phyloP scores from a whole-genome alignment of 2,888 invertebrate species.

The Hydraecia micacea region DNA sequence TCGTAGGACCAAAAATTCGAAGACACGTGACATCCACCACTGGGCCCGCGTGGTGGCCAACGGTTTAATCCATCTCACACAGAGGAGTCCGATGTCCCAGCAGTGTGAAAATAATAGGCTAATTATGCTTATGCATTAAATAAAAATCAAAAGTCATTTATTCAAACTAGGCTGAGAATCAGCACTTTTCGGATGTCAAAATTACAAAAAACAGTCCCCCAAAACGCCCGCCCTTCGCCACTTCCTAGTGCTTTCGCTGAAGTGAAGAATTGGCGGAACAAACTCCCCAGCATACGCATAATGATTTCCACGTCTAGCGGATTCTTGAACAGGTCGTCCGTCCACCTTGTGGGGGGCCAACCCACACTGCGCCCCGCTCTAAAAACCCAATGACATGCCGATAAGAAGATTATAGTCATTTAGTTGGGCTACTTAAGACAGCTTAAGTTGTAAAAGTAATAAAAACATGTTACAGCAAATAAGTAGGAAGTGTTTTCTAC shows the following conservation, averaged over 20 bases:
- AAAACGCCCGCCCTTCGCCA: no score
- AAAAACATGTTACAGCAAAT: constrained; percentile 7
- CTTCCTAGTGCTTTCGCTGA: no score
- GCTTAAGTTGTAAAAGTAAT: constrained; percentile 21
- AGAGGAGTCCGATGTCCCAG: neutral
- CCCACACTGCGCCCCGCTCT: neutral
- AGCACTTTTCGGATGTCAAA: no score
- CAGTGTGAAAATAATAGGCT: neutral
- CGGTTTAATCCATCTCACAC: neutral
- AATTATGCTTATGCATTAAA: neutral
- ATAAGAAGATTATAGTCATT: constrained; percentile 7
- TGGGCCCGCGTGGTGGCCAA: neutral
- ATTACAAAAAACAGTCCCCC: no score
- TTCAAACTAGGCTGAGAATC: no score
- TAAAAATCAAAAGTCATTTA: no score
- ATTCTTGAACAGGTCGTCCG: neutral
- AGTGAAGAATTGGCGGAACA: no score
- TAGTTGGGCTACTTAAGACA: neutral
- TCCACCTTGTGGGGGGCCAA: neutral
- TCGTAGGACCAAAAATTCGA: neutral
- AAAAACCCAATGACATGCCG: neutral
- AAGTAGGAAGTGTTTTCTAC: constrained; percentile 5
- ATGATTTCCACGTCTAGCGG: no score
- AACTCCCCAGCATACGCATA: no score
- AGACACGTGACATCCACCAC: neutral